A percentile compares a stretch with the other conserved stretches of the same genome.
These are phyloP conservation scores for Acrobasis suavella DNA, from an alignment of 2,888 invertebrate genomes.

Conservation along the genomic window DNA sequence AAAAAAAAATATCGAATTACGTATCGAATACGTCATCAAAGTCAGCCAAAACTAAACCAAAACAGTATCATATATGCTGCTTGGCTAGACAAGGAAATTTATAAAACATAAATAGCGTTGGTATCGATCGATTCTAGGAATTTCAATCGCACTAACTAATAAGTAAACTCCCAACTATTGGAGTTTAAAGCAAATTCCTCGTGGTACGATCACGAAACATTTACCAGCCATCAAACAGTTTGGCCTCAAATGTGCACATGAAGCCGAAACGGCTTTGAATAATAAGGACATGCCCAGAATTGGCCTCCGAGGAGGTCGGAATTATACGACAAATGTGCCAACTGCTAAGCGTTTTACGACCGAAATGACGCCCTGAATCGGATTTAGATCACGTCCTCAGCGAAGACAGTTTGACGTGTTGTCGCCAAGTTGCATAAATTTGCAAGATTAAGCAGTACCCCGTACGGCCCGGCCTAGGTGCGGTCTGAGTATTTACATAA, in stretches of 20 bases:
- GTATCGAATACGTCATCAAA: background rate
- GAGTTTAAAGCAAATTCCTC: background rate
- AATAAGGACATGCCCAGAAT: conserved; percentile 52
- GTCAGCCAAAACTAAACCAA: background rate
- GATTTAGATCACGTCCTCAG: conserved; percentile 77
- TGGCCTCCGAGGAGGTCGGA: conserved; percentile 60
- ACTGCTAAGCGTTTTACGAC: conserved; percentile 76
- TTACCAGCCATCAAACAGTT: conserved; percentile 18
- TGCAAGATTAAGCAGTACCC: conserved; percentile 71
- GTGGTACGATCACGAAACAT: conserved; percentile 4
- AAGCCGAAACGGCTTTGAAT: conserved; percentile 61
- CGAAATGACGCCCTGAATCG: conserved; percentile 72
- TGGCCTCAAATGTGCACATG: conserved; percentile 35
- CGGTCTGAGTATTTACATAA: conserved; percentile 69
- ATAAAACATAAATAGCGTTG: background rate
- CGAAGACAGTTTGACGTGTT: conserved; percentile 77
- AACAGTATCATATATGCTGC: background rate
- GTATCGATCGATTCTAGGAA: background rate
- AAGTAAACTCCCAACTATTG: background rate
- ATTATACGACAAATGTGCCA: conserved; percentile 77
- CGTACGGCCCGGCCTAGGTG: conserved; percentile 44
- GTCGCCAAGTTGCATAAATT: conserved; percentile 79
- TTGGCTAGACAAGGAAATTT: background rate
- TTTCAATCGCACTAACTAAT: background rate
- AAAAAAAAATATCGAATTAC: background rate